These are phyloP conservation scores for Heliconius nattereri DNA, from an alignment of 1,140 invertebrate genomes.

Conservation along the genomic window DNA sequence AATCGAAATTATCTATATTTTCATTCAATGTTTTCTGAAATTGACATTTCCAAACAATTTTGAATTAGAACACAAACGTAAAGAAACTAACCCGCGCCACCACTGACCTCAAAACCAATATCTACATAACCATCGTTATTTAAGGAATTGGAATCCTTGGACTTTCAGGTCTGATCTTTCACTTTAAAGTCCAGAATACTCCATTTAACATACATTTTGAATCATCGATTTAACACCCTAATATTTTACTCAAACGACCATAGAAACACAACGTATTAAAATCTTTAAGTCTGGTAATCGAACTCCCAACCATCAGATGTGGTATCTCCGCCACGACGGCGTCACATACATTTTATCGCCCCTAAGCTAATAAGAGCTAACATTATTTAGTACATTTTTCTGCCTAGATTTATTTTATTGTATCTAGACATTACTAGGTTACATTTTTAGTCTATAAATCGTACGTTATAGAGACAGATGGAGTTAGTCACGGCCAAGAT, in stretches of 20 bases:
- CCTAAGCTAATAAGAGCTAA: background rate
- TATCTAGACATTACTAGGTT: background rate
- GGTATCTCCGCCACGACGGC: background rate
- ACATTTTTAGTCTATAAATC: conserved; percentile 9
- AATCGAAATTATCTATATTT: background rate
- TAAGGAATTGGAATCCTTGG: too few relatives aligned
- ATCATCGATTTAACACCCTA: too few relatives aligned
- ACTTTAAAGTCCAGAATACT: too few relatives aligned
- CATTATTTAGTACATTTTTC: background rate
- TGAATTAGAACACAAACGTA: background rate
- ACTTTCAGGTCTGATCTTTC: too few relatives aligned
- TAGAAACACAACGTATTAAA: too few relatives aligned
- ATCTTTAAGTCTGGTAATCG: too few relatives aligned
- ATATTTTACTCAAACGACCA: too few relatives aligned
- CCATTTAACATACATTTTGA: too few relatives aligned
- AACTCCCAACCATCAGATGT: too few relatives aligned
- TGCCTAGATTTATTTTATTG: conserved; percentile 1
- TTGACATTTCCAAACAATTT: background rate
- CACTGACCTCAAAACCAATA: too few relatives aligned
- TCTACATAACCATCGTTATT: too few relatives aligned
- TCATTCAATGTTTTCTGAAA: background rate
- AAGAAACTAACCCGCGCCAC: too few relatives aligned
- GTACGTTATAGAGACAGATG: conserved; percentile 3
- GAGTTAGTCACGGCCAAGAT: background rate
- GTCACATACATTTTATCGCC: background rate